Evolutionary conservation across 1,140 invertebrate genomes (phyloP).

Genomic region (Ridgeia piscesae): DNA sequence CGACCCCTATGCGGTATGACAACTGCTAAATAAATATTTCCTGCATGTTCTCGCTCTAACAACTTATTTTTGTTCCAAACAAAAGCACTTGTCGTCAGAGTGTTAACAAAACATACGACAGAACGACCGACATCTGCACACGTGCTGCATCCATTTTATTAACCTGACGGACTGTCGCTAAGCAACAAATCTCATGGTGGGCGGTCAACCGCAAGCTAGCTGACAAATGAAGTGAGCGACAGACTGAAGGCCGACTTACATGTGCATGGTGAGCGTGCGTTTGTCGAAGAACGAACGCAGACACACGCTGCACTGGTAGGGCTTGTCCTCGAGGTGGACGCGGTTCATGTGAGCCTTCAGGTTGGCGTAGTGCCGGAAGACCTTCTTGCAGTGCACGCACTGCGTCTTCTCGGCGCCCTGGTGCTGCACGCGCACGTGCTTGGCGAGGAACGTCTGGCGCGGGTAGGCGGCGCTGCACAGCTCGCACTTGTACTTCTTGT

Average conservation of each 20-base stretch:
- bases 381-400: not conserved
- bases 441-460: not conserved
- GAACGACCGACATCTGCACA: not conserved
- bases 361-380: slow-evolving; percentile 6
- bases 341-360: slow-evolving; percentile 14
- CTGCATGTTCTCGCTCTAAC: too few relatives aligned
- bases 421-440: not conserved
- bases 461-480: slow-evolving; percentile 10
- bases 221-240: too few relatives aligned
- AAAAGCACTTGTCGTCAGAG: not conserved
- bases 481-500: slow-evolving; percentile 9
- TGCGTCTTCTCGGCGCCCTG: not conserved
- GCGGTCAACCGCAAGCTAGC: too few relatives aligned
- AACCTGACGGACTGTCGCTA: too few relatives aligned
- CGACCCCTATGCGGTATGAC: too few relatives aligned
- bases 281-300: not conserved
- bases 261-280: not conserved
- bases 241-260: slow-evolving; percentile 2
- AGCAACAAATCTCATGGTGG: not conserved
- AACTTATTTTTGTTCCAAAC: not conserved
- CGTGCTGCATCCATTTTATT: not conserved
- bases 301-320: slow-evolving; percentile 3
- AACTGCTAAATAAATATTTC: too few relatives aligned
- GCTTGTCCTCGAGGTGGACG: not conserved
- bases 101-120: too few relatives aligned